Base-by-base conservation (phyloP, 2,797 vertebrate species). In the Myotis myotis region DNA sequence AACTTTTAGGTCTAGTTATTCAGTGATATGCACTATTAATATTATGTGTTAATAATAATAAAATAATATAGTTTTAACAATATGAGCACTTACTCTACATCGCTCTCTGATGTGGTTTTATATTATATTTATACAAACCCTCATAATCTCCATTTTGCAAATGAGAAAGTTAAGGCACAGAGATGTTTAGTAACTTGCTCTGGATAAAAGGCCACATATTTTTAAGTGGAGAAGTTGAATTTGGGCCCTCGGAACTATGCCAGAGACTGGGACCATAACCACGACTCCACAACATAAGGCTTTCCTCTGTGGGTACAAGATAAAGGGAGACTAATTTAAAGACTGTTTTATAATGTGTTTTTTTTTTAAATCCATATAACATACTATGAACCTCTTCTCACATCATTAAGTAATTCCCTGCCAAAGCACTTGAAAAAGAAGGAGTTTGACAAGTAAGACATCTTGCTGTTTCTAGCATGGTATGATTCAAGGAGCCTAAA, bases 401-500 rank as follows among this genome's bases (percentile, higher is more conserved):
- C 9, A 36, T 41, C 20, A 70, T 57, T 87, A 72, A 80, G 33
- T 38, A 76, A 36, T 88, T n/a, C 75, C 30, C 57, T 72, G 22
- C 20, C 9, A 62, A 2, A 47, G 5, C 6, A 51, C 30, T 53
- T 71, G 33, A 57, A 53, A 92, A 60, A 85, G 4, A 88, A 93
- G 47, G 8, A 68, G 51, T 95, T 57, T 60, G 28, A 80, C 49
- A 70, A 76, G 62, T 20, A 57, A 86, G 62, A 85, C 57, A 82
- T 76, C 25, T 81, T 64, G 3, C 30, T 49, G 0, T 94, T 76
- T 72, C 47, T 70, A n/a, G 33, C n/a, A 49, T 9, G 3, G 22
- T 62, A 30, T 88, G 49, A 92, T 74, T 95, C 86, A 85, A 82
- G 55, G 79, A 88, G 20, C n/a, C 36, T 78, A 85, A 93, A 79